Evolutionary conservation across 2,888 invertebrate genomes (phyloP).

Genomic region (Perdita meconis): DNA sequence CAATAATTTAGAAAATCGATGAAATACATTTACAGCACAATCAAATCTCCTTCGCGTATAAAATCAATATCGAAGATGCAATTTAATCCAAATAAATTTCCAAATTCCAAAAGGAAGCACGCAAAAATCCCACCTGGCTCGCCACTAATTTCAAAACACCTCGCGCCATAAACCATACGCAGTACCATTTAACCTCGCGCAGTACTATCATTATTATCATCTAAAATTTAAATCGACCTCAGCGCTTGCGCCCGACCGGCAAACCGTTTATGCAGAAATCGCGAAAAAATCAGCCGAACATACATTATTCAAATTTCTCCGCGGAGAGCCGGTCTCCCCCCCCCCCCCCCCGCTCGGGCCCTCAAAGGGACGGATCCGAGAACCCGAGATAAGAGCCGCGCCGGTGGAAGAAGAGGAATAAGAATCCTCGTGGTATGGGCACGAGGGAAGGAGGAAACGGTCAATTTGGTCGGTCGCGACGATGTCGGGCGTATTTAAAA

Average conservation of each 20-base stretch:
- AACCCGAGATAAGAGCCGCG: constrained; percentile 34
- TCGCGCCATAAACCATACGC: too few species aligned
- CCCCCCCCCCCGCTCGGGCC: not conserved
- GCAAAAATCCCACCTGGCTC: too few species aligned
- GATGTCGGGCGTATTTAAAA: constrained; percentile 74
- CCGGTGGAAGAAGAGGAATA: constrained; percentile 11
- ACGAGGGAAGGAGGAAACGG: constrained; percentile 27
- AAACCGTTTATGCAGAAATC: not conserved
- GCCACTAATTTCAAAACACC: too few species aligned
- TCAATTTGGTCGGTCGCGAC: constrained; percentile 56
- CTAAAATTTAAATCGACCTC: not conserved
- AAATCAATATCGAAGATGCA: too few species aligned
- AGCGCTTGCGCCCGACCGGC: too few species aligned
- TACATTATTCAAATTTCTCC: constrained; percentile 40
- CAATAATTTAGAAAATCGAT: too few species aligned
- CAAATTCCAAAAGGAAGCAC: too few species aligned
- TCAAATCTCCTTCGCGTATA: too few species aligned
- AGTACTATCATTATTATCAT: not conserved
- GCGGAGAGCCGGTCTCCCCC: constrained; percentile 13
- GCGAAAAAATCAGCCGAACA: constrained; percentile 11
- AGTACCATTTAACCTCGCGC: too few species aligned
- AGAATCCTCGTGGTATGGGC: not conserved
- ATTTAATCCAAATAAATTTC: too few species aligned
- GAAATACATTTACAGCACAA: too few species aligned
- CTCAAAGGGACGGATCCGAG: constrained; percentile 40